phyloP scores from a whole-genome alignment of 2,888 invertebrate genomes.

The Tridacna crocea region DNA sequence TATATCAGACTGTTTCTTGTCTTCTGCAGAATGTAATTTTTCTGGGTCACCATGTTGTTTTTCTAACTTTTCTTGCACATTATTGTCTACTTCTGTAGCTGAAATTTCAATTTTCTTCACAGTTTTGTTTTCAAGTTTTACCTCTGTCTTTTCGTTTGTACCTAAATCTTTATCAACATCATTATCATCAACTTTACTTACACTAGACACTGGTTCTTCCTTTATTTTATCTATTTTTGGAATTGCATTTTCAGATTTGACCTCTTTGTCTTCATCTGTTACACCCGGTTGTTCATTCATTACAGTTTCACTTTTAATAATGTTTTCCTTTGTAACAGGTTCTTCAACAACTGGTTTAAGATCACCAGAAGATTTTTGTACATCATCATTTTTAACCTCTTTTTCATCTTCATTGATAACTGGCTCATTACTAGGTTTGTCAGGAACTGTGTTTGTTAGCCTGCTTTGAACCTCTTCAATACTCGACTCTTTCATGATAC shows the following conservation, averaged over 20 bases:
- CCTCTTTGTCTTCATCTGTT: background rate
- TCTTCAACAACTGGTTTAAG: too few species aligned
- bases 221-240: background rate
- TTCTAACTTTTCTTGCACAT: background rate
- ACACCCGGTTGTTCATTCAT: too few species aligned
- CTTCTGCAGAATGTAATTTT: background rate
- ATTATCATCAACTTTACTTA: background rate
- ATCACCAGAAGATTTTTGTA: too few species aligned
- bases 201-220: background rate
- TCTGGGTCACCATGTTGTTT: background rate
- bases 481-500: background rate
- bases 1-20: background rate
- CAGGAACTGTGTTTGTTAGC: background rate
- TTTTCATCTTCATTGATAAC: background rate
- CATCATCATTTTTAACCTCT: background rate
- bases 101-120: background rate
- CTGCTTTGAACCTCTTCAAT: constrained; percentile 7
- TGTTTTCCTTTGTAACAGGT: too few species aligned
- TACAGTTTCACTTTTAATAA: too few species aligned
- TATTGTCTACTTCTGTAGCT: background rate
- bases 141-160: constrained; percentile 20
- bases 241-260: background rate
- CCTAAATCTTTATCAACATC: constrained; percentile 1
- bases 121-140: background rate
- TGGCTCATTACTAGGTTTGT: background rate